Evolutionary conservation across 2,888 invertebrate genomes (phyloP), one percentile per base, ranked within the genome.

Genomic region (Acanthosoma haemorrhoidale): DNA sequence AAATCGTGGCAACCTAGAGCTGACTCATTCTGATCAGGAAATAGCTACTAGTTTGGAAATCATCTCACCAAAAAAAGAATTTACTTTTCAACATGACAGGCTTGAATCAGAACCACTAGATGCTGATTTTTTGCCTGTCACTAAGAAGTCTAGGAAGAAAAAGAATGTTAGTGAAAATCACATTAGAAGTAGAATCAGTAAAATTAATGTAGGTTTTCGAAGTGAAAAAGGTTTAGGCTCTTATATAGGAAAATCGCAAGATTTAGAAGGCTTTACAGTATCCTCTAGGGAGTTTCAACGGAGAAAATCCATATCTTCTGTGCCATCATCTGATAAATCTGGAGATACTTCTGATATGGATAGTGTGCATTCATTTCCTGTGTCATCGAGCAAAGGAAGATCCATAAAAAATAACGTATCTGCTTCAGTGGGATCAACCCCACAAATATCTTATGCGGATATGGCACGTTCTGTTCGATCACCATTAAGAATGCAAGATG

Each of bases 331-430:
- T 76, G 92, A 92, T 77, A 91, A 91, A 80, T 90, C 90, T 73
- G 91, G 91, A 79, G 91, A 92, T 76, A 90, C 90, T 78, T 80
- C 80, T 66, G 90, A 90, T 80, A 84, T 88, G 77, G 93, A 93
- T 78, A 92, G 92, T 15, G 90, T 92, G 75, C 91, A 92, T 81
- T 92, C 92, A 75, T 83, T 92, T 77, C 92, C 92, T 29, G 86
- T 89, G 6, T 76, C 76, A 32, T 75, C 76, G 8, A 74, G 75
- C 9, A 74, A 74, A 34, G 70, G 74, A 9, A 74, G 71, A 21
- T 59, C 68, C 15, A 70, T 66, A 18, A 63, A 74, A 41, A 75
- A 74, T 51, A 76, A 76, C 69, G 77, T 75, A 18, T 77, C 76
- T 8, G 76, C 76, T 13, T 78, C 78, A 8, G 74, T 76, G 70